A percentile compares a stretch with the other conserved stretches of the same genome.
These are phyloP conservation scores for Deroptyus accipitrinus DNA, from an alignment of 2,113 vertebrate species.

Conservation along the genomic window DNA sequence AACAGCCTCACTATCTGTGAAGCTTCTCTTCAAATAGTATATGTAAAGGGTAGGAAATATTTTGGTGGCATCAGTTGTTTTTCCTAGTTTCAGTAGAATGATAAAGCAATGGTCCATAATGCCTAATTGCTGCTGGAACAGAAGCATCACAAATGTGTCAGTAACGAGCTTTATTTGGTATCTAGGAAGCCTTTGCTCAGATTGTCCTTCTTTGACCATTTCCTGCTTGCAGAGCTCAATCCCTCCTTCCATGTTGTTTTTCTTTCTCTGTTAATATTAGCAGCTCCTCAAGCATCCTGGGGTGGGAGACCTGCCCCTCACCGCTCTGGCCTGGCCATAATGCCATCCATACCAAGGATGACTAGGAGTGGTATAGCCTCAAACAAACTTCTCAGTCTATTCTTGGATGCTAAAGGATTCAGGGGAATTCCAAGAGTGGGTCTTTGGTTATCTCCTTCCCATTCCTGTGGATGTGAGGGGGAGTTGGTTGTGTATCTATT, in stretches of 20 bases:
- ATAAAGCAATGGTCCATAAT: neutral
- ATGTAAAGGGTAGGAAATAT: neutral
- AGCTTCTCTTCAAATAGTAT: neutral
- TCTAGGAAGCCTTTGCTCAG: neutral
- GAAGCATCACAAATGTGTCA: neutral
- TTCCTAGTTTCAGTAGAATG: neutral
- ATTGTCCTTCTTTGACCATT: neutral
- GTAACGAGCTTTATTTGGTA: neutral
- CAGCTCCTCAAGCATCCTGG: neutral
- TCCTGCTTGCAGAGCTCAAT: neutral
- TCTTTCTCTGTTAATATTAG: neutral
- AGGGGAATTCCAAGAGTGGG: constrained; percentile 37
- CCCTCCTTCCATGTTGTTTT: neutral
- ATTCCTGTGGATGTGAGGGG: neutral
- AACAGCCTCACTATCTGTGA: neutral
- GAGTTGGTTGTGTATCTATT: neutral
- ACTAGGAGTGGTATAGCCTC: constrained; percentile 56
- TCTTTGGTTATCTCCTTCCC: constrained; percentile 2
- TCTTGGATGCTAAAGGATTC: constrained; percentile 32
- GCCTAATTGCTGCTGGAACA: neutral
- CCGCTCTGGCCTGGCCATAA: neutral
- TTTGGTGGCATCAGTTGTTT: neutral
- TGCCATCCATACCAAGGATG: constrained; percentile 49
- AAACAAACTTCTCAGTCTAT: constrained; percentile 47
- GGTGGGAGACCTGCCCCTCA: neutral